Percentiles rank a stretch among this genome's conserved stretches.
These are phyloP conservation scores for Phyllostomus discolor DNA, from an alignment of 2,113 vertebrate species.

Conservation along the genomic window DNA sequence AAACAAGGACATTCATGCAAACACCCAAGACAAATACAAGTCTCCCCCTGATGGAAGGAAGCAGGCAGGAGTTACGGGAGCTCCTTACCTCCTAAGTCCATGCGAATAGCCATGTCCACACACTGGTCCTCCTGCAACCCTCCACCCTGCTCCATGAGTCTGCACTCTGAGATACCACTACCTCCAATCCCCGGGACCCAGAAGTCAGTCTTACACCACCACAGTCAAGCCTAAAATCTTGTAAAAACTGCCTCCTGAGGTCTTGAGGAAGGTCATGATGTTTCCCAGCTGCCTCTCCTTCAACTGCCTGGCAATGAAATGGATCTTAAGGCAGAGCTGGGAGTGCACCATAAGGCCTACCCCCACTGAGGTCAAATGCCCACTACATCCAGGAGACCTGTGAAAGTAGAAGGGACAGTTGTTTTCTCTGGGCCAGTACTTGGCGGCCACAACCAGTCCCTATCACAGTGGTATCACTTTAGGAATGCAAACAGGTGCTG, in stretches of 20 bases:
- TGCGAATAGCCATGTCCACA: accelerated
- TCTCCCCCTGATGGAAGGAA: neutral
- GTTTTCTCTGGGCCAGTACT: neutral
- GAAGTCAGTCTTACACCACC: neutral
- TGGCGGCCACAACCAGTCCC: neutral
- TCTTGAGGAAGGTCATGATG: neutral
- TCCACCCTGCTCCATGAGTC: neutral
- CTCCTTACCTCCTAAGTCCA: neutral
- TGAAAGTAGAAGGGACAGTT: neutral
- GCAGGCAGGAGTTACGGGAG: neutral
- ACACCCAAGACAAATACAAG: neutral
- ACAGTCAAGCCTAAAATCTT: neutral
- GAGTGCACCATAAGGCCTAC: neutral
- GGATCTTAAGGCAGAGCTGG: neutral
- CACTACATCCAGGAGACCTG: neutral
- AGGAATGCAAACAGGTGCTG: neutral
- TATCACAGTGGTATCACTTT: accelerated
- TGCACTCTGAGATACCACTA: neutral
- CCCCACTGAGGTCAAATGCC: neutral
- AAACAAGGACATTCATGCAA: neutral
- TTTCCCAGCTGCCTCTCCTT: neutral
- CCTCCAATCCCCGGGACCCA: neutral
- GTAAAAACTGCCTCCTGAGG: neutral
- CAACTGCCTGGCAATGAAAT: neutral
- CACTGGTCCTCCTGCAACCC: neutral